These are phyloP conservation scores for Bufo gargarizans DNA, from an alignment of 2,113 vertebrate genomes.

Conservation along the genomic window DNA sequence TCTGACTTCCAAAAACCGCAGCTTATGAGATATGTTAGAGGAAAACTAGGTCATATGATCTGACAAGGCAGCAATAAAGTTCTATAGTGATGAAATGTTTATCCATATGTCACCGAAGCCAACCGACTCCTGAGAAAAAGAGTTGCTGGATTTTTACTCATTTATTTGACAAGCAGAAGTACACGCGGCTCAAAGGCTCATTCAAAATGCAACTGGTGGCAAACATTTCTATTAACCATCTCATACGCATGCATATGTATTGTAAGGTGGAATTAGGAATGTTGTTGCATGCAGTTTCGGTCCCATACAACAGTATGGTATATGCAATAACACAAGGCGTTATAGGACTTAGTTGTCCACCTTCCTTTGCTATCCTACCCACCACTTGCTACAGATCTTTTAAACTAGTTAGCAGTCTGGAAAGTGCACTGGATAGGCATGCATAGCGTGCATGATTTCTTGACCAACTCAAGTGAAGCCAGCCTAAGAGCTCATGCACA, in stretches of 20 bases:
- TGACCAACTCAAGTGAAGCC: no score
- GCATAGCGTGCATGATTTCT: no score
- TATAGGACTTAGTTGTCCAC: no score
- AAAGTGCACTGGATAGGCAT: no score
- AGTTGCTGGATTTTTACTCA: conserved; percentile 32
- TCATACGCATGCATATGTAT: neutral
- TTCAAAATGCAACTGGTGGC: conserved; percentile 20
- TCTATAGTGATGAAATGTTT: conserved; percentile 41
- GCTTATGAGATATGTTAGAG: conserved; percentile 38
- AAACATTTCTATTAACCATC: neutral
- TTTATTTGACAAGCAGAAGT: conserved; percentile 51
- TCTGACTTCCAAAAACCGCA: conserved; percentile 33
- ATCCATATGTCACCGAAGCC: conserved; percentile 37
- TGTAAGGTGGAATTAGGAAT: neutral
- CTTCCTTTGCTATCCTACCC: no score
- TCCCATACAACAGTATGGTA: no score
- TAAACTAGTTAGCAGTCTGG: no score
- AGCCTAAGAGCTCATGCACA: no score
- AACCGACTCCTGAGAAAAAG: conserved; percentile 45
- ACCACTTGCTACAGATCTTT: no score
- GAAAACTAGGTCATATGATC: conserved; percentile 47
- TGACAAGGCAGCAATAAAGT: conserved; percentile 44
- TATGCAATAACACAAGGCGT: no score
- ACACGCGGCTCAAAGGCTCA: neutral
- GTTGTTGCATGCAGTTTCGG: neutral